These are phyloP conservation scores for Encarsia formosa DNA, from an alignment of 2,888 invertebrate genomes.

Conservation along the genomic window DNA sequence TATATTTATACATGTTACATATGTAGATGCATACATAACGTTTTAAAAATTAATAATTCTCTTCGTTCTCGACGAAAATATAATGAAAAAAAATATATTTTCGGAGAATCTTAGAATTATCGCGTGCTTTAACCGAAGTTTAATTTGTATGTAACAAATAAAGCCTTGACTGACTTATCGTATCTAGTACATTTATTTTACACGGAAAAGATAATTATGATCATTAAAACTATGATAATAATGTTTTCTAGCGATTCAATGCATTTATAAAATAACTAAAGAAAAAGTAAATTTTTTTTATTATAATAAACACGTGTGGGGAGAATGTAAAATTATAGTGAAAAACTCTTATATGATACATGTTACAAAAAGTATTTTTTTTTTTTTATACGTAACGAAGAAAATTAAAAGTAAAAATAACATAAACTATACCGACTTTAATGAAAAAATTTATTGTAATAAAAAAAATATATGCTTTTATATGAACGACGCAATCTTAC, in stretches of 20 bases:
- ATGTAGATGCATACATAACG: background rate
- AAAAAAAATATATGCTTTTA: conserved; percentile 14
- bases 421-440: background rate
- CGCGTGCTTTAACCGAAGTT: conserved; percentile 1
- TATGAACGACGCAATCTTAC: conserved; percentile 24
- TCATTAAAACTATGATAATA: too few species aligned
- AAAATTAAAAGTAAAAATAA: conserved; percentile 1
- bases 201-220: too few species aligned
- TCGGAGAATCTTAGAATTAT: conserved; percentile 11
- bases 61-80: conserved; percentile 6
- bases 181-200: too few species aligned
- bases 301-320: too few species aligned
- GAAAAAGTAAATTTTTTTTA: too few species aligned
- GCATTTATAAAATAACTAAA: too few species aligned
- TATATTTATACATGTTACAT: background rate
- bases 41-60: conserved; percentile 1
- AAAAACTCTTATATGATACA: too few species aligned
- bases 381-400: conserved; percentile 9
- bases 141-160: conserved; percentile 13
- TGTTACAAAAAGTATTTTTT: conserved; percentile 2
- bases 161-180: conserved; percentile 19
- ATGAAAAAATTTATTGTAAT: conserved; percentile 5
- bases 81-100: conserved; percentile 6
- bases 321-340: background rate
- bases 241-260: too few species aligned